Base-by-base conservation (phyloP, 2,113 vertebrate species). In the Coracopsis vasa region DNA sequence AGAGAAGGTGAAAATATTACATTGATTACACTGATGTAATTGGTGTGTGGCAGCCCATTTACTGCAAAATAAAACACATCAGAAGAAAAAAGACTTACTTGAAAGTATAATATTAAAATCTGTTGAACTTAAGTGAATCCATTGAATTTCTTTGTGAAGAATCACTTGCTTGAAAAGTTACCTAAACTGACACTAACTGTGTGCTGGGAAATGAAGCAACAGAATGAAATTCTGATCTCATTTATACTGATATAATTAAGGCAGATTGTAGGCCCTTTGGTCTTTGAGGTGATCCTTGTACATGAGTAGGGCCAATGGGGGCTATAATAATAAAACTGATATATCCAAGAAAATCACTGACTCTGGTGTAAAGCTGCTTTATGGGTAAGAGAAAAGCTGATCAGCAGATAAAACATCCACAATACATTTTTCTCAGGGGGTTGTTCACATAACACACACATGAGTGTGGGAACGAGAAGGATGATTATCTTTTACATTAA, bases 211-310 rank as follows among this genome's bases (percentile, higher is more conserved):
- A 93, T 78, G 80, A 93, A 94, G 77, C 69, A 80, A 71, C 21
- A 61, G 60, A 86, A 41, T 44, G 72, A 56, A 93, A 86, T 86
- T 86, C 82, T 92, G 75, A 93, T 96, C 51, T 93, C 79, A 51
- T 94, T 95, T 94, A 67, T 74, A 51, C 39, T 80, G 83, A 71
- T 88, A 39, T n/a, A 93, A 96, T 94, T 94, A 81, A 74, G 77
- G 88, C 78, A 90, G 25, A 91, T 53, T 70, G 72, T 67, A 58
- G 65, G 29, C 54, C 47, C 65, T 91, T 87, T 91, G 61, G 80
- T 89, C 73, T 80, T 96, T 79, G 41, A 92, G 70, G 65, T 72
- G 58, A 81, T 95, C 45, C 48, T 80, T 33, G 79, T 37, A 47
- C 66, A 53, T 65, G 65, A 92, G 24, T 54, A 81, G 15, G 33